Evolutionary conservation across 2,888 invertebrate species (phyloP), one percentile per base, ranked within the genome.

Genomic region (Dasypolia templi): DNA sequence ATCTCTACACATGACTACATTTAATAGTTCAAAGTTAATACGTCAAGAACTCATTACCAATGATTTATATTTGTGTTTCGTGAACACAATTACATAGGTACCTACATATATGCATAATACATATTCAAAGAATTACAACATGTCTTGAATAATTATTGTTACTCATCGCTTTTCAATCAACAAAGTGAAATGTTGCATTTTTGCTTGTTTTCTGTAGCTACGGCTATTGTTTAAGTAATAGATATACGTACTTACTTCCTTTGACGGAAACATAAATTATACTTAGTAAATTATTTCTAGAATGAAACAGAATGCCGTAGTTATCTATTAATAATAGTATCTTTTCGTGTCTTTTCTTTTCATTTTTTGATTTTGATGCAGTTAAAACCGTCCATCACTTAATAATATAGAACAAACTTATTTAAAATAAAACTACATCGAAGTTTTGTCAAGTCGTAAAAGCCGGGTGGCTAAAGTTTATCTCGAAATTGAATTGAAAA

Each of bases 81-180:
- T 72, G 77, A 58, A 63, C 55, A 75, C 55, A 79, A 39, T 55
- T 66, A 66, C 26, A 58, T 67, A 44, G 2, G 32, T 32, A 42
- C 46, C 29, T 29, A n/a, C n/a, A n/a, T n/a, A 32, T 51, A 51
- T 65, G 66, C 61, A 66, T 80, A 46, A 77, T 72, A 67, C 35
- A 75, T 79, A 81, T 84, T 76, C 79, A 82, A 67, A 56, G 63
- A 35, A 68, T 79, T 75, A 81, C 84, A 63, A 77, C 71, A 77
- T 76, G 71, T 66, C 64, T 79, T 72, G 75, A 81, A 81, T 84
- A 76, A 73, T 75, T 74, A 56, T 70, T 67, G 66, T 84, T 84
- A 81, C 67, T 81, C 79, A 83, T 76, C 73, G 65, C 12, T 73
- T 75, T 81, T 58, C 58, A 71, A 64, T 71, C 4, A 35, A 71